Evolutionary conservation across 2,888 invertebrate genomes (phyloP).

Genomic region (Odontocolon sp.): DNA sequence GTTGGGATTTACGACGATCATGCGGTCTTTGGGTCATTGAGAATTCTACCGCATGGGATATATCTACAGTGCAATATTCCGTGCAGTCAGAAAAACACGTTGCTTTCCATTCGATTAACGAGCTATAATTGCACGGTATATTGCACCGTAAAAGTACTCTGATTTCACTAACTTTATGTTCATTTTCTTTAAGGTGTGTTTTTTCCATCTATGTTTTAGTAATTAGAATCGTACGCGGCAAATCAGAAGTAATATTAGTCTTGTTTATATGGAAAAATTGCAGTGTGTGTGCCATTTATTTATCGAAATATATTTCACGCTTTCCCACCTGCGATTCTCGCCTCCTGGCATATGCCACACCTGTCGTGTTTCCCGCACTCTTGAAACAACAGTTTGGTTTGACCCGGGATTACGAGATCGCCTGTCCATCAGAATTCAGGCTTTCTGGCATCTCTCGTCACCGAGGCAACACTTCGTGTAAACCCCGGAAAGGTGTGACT

Average conservation of each 20-base stretch:
- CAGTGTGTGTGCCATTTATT: background rate
- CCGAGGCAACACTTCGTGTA: background rate
- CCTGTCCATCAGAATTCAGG: constrained; percentile 3
- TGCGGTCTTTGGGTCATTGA: constrained; percentile 57
- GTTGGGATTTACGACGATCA: constrained; percentile 57
- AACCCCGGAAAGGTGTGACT: constrained; percentile 65
- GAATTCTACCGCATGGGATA: constrained; percentile 52
- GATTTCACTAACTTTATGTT: constrained; percentile 34
- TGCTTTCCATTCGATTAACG: constrained; percentile 55
- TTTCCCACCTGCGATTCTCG: constrained; percentile 76
- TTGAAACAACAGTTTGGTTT: constrained; percentile 78
- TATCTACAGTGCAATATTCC: constrained; percentile 18
- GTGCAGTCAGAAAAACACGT: constrained; percentile 39
- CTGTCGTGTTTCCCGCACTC: constrained; percentile 80
- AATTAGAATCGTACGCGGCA: no score
- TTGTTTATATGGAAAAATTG: background rate
- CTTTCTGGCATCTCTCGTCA: constrained; percentile 38
- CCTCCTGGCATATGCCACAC: constrained; percentile 73
- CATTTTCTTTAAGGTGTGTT: no score
- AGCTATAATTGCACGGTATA: constrained; percentile 55
- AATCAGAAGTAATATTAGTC: no score
- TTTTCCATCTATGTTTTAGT: no score
- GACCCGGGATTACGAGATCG: constrained; percentile 72
- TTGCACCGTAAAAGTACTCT: constrained; percentile 34
- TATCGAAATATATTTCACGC: constrained; percentile 49